Base-by-base conservation (phyloP, 2,113 vertebrate species). In the Taurulus bubalis region DNA sequence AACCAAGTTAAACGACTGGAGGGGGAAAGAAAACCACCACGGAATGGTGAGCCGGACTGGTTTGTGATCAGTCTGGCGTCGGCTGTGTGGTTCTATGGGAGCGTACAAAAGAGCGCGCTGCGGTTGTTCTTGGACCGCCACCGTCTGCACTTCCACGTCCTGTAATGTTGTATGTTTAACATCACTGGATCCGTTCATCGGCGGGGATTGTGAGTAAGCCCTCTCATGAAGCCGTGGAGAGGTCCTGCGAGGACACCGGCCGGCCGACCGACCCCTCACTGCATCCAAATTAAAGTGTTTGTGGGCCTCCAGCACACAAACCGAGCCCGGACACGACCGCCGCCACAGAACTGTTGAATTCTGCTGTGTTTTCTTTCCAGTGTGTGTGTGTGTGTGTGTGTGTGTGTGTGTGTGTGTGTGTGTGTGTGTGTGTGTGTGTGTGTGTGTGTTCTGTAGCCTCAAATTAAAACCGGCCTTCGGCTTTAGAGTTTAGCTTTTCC, bases 201-300 rank as follows among this genome's bases (percentile, higher is more conserved):
- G 77, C 75, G 14, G 8, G 28, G 85, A 83, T 84, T 83, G 71
- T 85, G 84, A 92, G 80, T 86, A 80, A 90, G 70, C 38, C 38
- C 45, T n/a, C 84, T 84, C 79, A 69, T 87, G 70, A 66, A 82
- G 86, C 85, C 51, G 53, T 0, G 12, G 42, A 81, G 74, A 84
- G 94, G 93, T 94, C 85, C 63, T 86, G 75, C 76, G 63, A 93
- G 94, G 93, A 94, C 92, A 92, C 63, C 4, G 60, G 60, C 88
- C n/a, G n/a, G n/a, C 65, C 67, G 75, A 63, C 73, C 80, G 71
- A n/a, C 66, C 71, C 81, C 87, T 60, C 56, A 11, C 71, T 84
- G 77, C 85, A 89, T 91, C 73, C 75, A 86, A 85, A 89, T 89
- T 47, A 53, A 77, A 85, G 72, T 62, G 85, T 90, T 86, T 83